These are phyloP conservation scores for Danaus melanippus DNA, from an alignment of 1,140 invertebrate genomes.

Conservation along the genomic window DNA sequence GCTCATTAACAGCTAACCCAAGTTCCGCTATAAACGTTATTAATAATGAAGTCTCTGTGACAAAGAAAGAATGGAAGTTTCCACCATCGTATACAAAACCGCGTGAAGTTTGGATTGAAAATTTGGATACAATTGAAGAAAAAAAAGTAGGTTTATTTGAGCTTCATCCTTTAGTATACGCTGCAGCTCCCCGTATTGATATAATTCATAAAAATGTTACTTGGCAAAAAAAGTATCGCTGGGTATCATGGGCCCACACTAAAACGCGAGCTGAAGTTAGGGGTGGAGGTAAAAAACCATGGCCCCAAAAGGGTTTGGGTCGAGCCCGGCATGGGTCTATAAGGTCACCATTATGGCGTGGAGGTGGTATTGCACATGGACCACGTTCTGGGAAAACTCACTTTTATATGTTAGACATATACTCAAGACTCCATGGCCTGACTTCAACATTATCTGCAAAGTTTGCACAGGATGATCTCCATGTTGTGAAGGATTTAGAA, in stretches of 20 bases:
- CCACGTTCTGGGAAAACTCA: slow-evolving; percentile 89
- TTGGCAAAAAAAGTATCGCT: slow-evolving; percentile 91
- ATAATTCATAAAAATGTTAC: slow-evolving; percentile 88
- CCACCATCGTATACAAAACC: slow-evolving; percentile 73
- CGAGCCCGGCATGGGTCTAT: slow-evolving; percentile 92
- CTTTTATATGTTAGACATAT: slow-evolving; percentile 94
- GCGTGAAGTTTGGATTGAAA: slow-evolving; percentile 94
- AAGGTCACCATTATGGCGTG: slow-evolving; percentile 86
- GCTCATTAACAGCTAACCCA: slow-evolving; percentile 24
- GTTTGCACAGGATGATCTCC: slow-evolving; percentile 95
- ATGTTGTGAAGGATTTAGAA: slow-evolving; percentile 90
- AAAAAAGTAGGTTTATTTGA: slow-evolving; percentile 88
- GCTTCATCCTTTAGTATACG: slow-evolving; percentile 92
- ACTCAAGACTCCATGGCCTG: slow-evolving; percentile 83
- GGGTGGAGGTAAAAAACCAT: slow-evolving; percentile 92
- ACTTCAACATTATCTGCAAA: slow-evolving; percentile 89
- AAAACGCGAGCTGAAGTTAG: slow-evolving; percentile 86
- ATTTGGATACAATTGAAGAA: slow-evolving; percentile 84
- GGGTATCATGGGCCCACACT: slow-evolving; percentile 82
- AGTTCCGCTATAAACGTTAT: slow-evolving; percentile 18
- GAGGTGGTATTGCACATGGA: slow-evolving; percentile 89
- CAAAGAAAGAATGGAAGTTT: slow-evolving; percentile 62
- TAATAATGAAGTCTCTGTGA: slow-evolving; percentile 36
- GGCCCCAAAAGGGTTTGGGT: slow-evolving; percentile 95
- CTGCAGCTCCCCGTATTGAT: slow-evolving; percentile 86